A percentile compares a stretch with the other conserved stretches of the same genome.
These are phyloP conservation scores for zebrafish (Danio rerio) DNA, from an alignment of 2,113 vertebrate species.

Conservation along the genomic window DNA sequence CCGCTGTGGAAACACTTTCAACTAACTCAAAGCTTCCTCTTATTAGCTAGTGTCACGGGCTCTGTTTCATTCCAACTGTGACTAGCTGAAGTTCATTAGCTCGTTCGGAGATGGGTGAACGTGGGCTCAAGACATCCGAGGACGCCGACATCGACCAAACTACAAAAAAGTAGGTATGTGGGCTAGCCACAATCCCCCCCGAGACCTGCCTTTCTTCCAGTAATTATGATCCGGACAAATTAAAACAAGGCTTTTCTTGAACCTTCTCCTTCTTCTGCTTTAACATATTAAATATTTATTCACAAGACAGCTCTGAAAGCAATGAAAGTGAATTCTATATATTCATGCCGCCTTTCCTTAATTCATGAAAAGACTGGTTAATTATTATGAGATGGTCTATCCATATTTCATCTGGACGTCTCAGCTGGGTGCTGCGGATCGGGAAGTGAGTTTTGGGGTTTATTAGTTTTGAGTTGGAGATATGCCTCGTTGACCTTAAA, in stretches of 20 bases:
- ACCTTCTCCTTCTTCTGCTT: constrained; percentile 53
- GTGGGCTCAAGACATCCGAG: constrained; percentile 58
- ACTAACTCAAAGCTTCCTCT: constrained; percentile 58
- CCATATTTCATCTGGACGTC: constrained; percentile 76
- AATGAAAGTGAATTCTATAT: constrained; percentile 80
- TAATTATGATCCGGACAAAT: constrained; percentile 76
- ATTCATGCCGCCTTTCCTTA: constrained; percentile 64
- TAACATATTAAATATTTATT: constrained; percentile 80
- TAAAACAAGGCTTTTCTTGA: constrained; percentile 60
- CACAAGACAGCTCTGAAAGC: constrained; percentile 73
- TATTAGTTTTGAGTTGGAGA: constrained; percentile 54
- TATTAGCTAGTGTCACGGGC: constrained; percentile 53
- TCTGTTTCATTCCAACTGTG: constrained; percentile 60
- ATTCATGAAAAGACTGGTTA: constrained; percentile 69
- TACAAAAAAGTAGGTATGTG: constrained; percentile 42
- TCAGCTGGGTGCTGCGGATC: constrained; percentile 60
- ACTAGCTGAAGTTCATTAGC: constrained; percentile 74
- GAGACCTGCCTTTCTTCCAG: constrained; percentile 60
- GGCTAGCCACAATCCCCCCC: constrained; percentile 61
- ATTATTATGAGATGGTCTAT: constrained; percentile 75
- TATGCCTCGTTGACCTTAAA: constrained; percentile 22
- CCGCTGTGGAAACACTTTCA: constrained; percentile 59
- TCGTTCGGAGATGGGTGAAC: constrained; percentile 57
- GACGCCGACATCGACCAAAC: constrained; percentile 44
- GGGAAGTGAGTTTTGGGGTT: constrained; percentile 68